These are phyloP conservation scores for Vanacampus margaritifer DNA, from an alignment of 2,113 vertebrate species.

Conservation along the genomic window DNA sequence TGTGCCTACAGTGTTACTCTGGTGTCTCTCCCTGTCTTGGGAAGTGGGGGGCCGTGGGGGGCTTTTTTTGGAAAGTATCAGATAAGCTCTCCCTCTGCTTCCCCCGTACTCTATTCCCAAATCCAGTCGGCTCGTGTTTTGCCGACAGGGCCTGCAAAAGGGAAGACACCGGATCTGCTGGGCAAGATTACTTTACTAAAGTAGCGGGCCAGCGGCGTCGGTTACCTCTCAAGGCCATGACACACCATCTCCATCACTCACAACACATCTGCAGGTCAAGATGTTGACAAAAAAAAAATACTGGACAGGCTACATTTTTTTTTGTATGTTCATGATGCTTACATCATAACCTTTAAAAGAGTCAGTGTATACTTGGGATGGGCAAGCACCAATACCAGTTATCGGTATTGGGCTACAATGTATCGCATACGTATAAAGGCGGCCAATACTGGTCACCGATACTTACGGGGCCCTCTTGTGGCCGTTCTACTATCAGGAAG, in stretches of 20 bases:
- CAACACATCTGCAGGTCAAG: slow-evolving; percentile 3
- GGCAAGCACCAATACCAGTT: too few species aligned
- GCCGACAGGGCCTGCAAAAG: slow-evolving; percentile 89
- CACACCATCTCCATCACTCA: slow-evolving; percentile 86
- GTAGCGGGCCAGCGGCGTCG: slow-evolving; percentile 88
- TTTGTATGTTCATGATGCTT: too few species aligned
- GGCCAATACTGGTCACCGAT: too few species aligned
- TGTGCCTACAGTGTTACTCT: slow-evolving; percentile 97
- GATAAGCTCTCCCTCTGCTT: slow-evolving; percentile 80
- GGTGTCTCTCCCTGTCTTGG: slow-evolving; percentile 87
- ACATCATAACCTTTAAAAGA: too few species aligned
- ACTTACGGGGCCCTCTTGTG: too few species aligned
- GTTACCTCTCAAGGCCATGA: slow-evolving; percentile 90
- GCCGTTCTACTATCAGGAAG: too few species aligned
- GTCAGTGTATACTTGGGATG: too few species aligned
- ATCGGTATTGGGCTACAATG: too few species aligned
- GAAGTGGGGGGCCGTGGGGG: slow-evolving; percentile 71
- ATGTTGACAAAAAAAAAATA: not conserved
- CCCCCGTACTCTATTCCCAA: slow-evolving; percentile 81
- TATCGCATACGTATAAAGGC: too few species aligned
- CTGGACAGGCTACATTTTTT: not conserved
- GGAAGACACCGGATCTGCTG: slow-evolving; percentile 83
- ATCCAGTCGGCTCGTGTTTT: slow-evolving; percentile 92
- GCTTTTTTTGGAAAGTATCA: slow-evolving; percentile 87
- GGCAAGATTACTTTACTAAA: slow-evolving; percentile 93